Percentiles rank a stretch among this genome's conserved stretches.
Conservation (phyloP, 2,797 vertebrate species). For the Brachyrhaphis roseni region DNA sequence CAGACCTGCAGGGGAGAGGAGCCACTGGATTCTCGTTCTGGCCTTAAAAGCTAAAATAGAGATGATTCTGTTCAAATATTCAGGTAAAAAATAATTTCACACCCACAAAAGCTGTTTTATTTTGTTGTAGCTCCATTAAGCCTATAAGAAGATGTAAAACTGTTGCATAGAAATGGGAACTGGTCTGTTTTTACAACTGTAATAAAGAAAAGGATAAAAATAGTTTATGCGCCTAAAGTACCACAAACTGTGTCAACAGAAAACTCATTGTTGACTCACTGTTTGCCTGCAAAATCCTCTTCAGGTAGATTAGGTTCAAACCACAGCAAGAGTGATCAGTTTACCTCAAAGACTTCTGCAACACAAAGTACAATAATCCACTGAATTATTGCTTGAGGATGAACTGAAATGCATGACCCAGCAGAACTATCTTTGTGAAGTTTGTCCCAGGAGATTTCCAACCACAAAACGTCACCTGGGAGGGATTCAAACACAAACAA, state of each 20-base stretch:
- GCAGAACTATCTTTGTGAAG: not conserved
- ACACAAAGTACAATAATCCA: conserved; percentile 18
- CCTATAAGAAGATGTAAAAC: not conserved
- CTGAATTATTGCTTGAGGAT: conserved; percentile 13
- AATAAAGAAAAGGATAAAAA: not conserved
- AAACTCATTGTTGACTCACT: conserved; percentile 41
- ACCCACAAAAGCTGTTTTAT: not conserved
- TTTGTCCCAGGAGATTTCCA: not conserved
- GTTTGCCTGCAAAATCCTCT: conserved; percentile 37
- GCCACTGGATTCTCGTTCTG: conserved; percentile 37
- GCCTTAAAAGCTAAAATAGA: conserved; percentile 12
- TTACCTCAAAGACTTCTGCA: conserved; percentile 26
- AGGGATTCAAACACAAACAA: not conserved
- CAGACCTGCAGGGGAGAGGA: conserved; percentile 41
- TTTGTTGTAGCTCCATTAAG: not conserved
- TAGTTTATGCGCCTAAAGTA: conserved; percentile 3
- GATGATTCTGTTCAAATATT: conserved; percentile 3
- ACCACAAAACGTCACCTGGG: not conserved
- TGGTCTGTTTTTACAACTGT: not conserved
- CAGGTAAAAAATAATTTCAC: not conserved
- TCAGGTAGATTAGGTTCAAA: conserved; percentile 32
- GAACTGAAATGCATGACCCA: not conserved
- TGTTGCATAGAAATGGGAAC: not conserved
- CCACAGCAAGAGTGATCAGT: conserved; percentile 38
- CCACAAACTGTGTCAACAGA: conserved; percentile 19